phyloP scores from a whole-genome alignment of 2,888 invertebrate genomes.

The Amphipyra tragopoginis region DNA sequence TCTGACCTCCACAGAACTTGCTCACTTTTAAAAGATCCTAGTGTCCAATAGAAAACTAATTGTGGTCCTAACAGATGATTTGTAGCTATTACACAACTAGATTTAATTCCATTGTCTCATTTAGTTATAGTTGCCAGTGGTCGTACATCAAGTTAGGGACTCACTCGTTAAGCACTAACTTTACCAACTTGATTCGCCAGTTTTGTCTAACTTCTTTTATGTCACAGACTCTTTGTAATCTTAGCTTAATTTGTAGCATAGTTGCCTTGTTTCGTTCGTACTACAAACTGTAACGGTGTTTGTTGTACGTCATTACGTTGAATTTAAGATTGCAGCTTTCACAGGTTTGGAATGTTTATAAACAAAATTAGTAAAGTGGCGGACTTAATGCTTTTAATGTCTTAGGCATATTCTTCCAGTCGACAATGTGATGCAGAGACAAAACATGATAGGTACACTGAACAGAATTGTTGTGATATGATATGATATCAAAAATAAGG shows the following conservation, averaged over 20 bases:
- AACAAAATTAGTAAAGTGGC: too few species aligned
- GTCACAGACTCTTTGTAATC: constrained; percentile 15
- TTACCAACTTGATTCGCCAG: constrained; percentile 62
- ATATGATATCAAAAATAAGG: too few species aligned
- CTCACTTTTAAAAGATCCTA: background rate
- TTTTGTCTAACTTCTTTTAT: constrained; percentile 58
- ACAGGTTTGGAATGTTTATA: too few species aligned
- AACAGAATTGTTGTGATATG: too few species aligned
- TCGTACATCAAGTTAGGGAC: constrained; percentile 61
- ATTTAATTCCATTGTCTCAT: constrained; percentile 46
- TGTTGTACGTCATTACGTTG: too few species aligned
- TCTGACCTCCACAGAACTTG: background rate
- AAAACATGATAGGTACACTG: too few species aligned
- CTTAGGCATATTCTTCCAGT: too few species aligned
- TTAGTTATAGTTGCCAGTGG: constrained; percentile 33
- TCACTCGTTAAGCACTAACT: constrained; percentile 64
- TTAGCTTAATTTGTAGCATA: constrained; percentile 13
- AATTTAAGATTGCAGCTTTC: too few species aligned
- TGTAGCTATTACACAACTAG: constrained; percentile 9
- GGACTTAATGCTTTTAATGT: too few species aligned
- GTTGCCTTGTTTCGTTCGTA: constrained; percentile 4
- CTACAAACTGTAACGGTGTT: too few species aligned
- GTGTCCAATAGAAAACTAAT: background rate
- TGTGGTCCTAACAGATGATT: constrained; percentile 19
- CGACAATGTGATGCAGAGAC: too few species aligned